A percentile compares a stretch with the other conserved stretches of the same genome.
phyloP scores from a whole-genome alignment of 2,888 invertebrate species.

The Ditula angustiorana region DNA sequence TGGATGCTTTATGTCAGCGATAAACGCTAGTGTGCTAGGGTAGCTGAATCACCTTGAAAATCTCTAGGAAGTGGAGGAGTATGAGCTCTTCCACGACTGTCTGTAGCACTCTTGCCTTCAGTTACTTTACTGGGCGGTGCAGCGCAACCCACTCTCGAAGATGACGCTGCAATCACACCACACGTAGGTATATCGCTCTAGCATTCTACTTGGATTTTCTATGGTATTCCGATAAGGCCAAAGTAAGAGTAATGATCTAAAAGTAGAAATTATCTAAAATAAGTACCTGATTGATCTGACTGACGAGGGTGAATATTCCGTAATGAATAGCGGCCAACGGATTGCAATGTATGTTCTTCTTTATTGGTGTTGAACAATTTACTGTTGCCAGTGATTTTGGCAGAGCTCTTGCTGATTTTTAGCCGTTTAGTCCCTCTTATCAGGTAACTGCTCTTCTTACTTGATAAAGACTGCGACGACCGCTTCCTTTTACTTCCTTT shows the following conservation, averaged over 20 bases:
- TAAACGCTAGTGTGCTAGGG: not conserved
- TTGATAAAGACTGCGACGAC: slow-evolving; percentile 72
- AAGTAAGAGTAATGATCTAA: not conserved
- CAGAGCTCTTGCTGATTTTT: slow-evolving; percentile 83
- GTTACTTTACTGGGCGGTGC: slow-evolving; percentile 53
- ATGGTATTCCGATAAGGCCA: too few species aligned
- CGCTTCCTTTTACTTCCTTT: slow-evolving; percentile 81
- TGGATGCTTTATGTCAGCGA: too few species aligned
- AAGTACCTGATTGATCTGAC: slow-evolving; percentile 73
- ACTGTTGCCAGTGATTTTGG: slow-evolving; percentile 59
- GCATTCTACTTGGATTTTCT: not conserved
- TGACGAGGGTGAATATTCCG: slow-evolving; percentile 68
- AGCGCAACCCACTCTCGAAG: slow-evolving; percentile 62
- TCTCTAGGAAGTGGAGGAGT: slow-evolving; percentile 71
- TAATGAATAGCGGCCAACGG: slow-evolving; percentile 55
- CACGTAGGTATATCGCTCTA: not conserved
- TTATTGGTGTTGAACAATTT: slow-evolving; percentile 51
- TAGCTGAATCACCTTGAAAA: slow-evolving; percentile 63
- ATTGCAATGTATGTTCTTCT: slow-evolving; percentile 52
- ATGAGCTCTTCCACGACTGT: slow-evolving; percentile 59
- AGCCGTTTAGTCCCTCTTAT: slow-evolving; percentile 78
- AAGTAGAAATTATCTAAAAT: not conserved
- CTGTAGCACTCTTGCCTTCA: slow-evolving; percentile 63
- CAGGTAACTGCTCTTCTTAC: slow-evolving; percentile 68
- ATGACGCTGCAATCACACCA: slow-evolving; percentile 67